A percentile compares a stretch with the other conserved stretches of the same genome.
Evolutionary conservation across 2,888 invertebrate species (phyloP).

Genomic region (Colostygia pectinataria): DNA sequence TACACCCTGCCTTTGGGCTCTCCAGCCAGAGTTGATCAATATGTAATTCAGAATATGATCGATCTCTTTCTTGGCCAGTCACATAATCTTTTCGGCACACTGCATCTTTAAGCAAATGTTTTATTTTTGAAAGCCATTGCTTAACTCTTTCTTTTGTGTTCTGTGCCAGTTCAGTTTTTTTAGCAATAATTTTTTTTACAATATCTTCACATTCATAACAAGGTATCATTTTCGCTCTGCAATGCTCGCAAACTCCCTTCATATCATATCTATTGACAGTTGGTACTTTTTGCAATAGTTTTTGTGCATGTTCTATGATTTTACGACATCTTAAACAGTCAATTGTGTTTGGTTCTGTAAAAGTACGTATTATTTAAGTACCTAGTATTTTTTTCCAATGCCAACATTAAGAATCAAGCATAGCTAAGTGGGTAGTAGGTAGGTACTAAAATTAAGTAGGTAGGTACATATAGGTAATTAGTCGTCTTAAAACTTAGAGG

Average conservation of each 20-base stretch:
- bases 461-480: too few relatives aligned
- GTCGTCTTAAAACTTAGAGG: too few relatives aligned
- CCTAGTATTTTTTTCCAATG: too few relatives aligned
- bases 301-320: constrained; percentile 48
- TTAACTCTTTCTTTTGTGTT: constrained; percentile 37
- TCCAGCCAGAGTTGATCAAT: constrained; percentile 13
- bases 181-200: constrained; percentile 48
- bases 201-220: constrained; percentile 54
- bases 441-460: too few relatives aligned
- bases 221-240: constrained; percentile 44
- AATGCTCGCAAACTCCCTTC: constrained; percentile 59
- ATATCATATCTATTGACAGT: constrained; percentile 44
- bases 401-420: too few relatives aligned
- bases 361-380: too few relatives aligned
- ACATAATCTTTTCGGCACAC: constrained; percentile 10
- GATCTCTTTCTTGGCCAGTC: constrained; percentile 13
- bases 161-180: constrained; percentile 44
- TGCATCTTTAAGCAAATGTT: constrained; percentile 34
- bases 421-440: too few relatives aligned
- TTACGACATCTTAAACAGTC: constrained; percentile 58
- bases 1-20: not conserved
- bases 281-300: constrained; percentile 43
- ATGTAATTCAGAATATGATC: constrained; percentile 18
- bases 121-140: constrained; percentile 41
- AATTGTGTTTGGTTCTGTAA: constrained; percentile 52